Conservation (phyloP, 2,797 vertebrate species). For the Knipowitschia caucasica region DNA sequence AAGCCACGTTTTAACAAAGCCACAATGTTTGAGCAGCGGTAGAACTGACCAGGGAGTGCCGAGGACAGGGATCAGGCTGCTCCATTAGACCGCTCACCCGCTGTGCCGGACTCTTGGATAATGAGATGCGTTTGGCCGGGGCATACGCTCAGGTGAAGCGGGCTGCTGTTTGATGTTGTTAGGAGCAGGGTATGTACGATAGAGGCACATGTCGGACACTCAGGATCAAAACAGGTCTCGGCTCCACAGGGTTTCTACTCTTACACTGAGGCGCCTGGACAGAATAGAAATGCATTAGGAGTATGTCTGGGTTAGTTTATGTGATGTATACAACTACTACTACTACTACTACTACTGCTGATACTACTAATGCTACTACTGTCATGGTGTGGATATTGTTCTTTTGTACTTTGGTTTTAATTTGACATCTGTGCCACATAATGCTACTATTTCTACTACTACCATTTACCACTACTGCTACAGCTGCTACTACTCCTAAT, state of each 20-base stretch:
- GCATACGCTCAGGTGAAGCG: slow-evolving; percentile 48
- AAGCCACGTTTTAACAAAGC: slow-evolving; percentile 33
- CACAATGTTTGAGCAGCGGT: slow-evolving; percentile 36
- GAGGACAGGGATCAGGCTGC: slow-evolving; percentile 57
- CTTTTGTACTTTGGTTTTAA: no score
- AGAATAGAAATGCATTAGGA: slow-evolving; percentile 7
- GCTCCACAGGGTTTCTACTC: background rate
- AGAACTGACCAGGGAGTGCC: slow-evolving; percentile 38
- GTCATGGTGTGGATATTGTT: no score
- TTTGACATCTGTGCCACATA: no score
- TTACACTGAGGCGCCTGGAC: slow-evolving; percentile 5
- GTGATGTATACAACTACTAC: no score
- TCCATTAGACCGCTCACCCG: slow-evolving; percentile 45
- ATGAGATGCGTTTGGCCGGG: slow-evolving; percentile 59
- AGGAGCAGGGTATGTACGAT: slow-evolving; percentile 31
- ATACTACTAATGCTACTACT: no score
- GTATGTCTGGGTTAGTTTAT: no score
- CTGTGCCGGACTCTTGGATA: slow-evolving; percentile 40
- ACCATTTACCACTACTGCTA: no score
- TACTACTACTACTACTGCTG: no score
- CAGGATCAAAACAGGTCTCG: slow-evolving; percentile 16
- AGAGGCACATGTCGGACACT: slow-evolving; percentile 30
- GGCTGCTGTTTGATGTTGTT: slow-evolving; percentile 52
- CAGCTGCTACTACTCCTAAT: no score
- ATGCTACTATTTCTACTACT: no score